Evolutionary conservation across 2,797 vertebrate genomes (phyloP).

Genomic region (Acestrorhynchus altus): DNA sequence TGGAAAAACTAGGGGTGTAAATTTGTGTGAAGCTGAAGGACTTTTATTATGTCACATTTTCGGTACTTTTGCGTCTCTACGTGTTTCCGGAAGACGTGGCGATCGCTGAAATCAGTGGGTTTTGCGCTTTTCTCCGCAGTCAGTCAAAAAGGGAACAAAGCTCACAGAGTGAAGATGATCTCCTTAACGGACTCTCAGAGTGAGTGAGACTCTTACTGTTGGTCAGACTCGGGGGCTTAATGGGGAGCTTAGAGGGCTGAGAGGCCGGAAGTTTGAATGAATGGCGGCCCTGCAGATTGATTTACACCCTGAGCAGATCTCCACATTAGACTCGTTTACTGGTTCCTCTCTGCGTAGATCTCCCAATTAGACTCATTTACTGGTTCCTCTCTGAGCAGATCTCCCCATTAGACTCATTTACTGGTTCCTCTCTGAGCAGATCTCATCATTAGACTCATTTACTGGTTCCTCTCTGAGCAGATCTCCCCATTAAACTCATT

Average conservation of each 20-base stretch:
- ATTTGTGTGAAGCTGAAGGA: neutral
- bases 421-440: no score
- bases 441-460: no score
- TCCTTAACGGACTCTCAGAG: constrained; percentile 94
- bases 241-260: constrained; percentile 11
- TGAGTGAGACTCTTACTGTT: constrained; percentile 77
- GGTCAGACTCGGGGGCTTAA: constrained; percentile 24
- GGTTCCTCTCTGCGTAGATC: no score
- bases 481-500: no score
- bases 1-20: no score
- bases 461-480: no score
- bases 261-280: constrained; percentile 50
- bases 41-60: neutral
- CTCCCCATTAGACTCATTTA: no score
- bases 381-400: no score
- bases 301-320: no score
- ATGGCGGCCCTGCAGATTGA: no score
- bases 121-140: constrained; percentile 61
- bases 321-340: no score
- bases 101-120: constrained; percentile 66
- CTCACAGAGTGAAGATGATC: constrained; percentile 81
- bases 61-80: constrained; percentile 58
- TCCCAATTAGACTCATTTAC: no score
- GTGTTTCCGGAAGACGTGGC: constrained; percentile 95
- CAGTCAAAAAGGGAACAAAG: constrained; percentile 16